These are phyloP conservation scores for Hyalella azteca DNA, from an alignment of 2,888 invertebrate species.

Conservation along the genomic window DNA sequence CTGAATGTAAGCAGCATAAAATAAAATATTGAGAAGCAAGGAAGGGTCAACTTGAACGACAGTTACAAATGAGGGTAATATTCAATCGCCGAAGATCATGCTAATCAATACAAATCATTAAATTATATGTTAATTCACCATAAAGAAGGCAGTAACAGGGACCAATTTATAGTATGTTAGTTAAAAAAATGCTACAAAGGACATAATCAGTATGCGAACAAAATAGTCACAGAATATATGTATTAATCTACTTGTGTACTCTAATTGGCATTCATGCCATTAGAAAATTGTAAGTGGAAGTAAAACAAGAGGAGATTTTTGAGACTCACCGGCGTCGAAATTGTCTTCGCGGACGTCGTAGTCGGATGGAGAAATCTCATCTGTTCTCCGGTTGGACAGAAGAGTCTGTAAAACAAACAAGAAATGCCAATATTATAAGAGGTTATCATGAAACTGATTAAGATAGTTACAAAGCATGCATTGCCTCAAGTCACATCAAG, in stretches of 20 bases:
- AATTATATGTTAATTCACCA: too few relatives aligned
- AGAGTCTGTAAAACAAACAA: neutral
- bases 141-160: neutral
- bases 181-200: neutral
- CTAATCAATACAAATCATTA: too few relatives aligned
- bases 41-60: too few relatives aligned
- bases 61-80: too few relatives aligned
- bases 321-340: constrained; percentile 49
- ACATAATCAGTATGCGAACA: neutral
- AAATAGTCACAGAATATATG: neutral
- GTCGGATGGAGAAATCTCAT: neutral
- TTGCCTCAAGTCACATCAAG: neutral
- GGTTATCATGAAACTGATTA: neutral
- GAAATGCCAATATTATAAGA: neutral
- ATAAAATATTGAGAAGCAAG: too few relatives aligned
- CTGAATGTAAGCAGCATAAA: too few relatives aligned
- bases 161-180: neutral
- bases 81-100: too few relatives aligned
- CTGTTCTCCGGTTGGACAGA: neutral
- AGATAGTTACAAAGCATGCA: neutral
- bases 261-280: neutral
- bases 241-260: neutral
- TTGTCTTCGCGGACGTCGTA: constrained; percentile 40
- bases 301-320: neutral
- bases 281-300: neutral